Evolutionary conservation across 2,888 invertebrate genomes (phyloP).

Genomic region (Dorcus hopei): DNA sequence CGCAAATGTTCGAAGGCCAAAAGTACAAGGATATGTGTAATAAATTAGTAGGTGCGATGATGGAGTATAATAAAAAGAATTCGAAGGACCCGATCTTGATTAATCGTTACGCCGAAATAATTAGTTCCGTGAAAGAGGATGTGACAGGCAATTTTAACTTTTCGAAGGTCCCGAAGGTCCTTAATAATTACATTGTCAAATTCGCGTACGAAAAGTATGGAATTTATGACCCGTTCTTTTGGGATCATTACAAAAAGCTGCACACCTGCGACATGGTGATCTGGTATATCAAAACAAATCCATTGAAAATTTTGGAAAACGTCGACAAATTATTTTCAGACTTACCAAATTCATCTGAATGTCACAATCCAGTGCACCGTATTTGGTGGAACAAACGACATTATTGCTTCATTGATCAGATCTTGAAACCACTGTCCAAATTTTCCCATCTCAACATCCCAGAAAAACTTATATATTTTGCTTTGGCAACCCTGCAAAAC

Average conservation of each 20-base stretch:
- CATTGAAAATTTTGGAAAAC: no score
- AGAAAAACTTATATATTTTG: background rate
- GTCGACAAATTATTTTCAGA: no score
- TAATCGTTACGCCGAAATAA: background rate
- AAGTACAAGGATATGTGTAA: background rate
- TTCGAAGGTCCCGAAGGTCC: background rate
- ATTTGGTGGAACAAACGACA: no score
- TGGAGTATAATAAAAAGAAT: background rate
- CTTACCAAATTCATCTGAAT: no score
- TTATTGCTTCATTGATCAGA: no score
- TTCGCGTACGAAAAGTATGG: background rate
- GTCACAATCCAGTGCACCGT: no score
- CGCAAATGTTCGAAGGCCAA: background rate
- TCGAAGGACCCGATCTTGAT: background rate
- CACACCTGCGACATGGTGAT: background rate
- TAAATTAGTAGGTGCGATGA: background rate
- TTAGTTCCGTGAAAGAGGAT: background rate
- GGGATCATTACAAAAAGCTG: background rate
- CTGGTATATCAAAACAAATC: no score
- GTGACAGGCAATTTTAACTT: background rate
- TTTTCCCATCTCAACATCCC: background rate
- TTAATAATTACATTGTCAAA: background rate
- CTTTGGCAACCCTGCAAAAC: background rate
- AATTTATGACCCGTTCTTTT: background rate
- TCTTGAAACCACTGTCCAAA: no score